phyloP scores from a whole-genome alignment of 2,888 invertebrate species.

The Halictus quadricinctus region DNA sequence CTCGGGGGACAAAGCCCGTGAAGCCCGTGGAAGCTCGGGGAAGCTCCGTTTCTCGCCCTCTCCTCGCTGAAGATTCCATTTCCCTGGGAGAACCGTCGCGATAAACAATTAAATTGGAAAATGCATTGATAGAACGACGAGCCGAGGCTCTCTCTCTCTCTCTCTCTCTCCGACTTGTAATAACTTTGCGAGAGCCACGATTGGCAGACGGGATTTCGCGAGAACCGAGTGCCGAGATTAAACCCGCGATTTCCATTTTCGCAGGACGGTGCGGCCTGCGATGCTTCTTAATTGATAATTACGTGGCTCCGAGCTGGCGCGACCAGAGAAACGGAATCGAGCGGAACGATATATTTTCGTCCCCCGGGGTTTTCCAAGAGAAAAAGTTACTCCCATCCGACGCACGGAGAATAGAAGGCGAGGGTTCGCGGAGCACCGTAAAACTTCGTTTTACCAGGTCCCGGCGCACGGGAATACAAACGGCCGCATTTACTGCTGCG shows the following conservation, averaged over 20 bases:
- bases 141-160: constrained; percentile 15
- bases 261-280: neutral
- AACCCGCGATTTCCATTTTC: constrained; percentile 38
- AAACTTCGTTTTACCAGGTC: constrained; percentile 37
- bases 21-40: too few species aligned
- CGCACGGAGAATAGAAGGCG: constrained; percentile 22
- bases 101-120: constrained; percentile 55
- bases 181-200: constrained; percentile 17
- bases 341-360: neutral
- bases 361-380: neutral
- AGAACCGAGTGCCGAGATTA: constrained; percentile 15
- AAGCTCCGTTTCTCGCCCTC: neutral
- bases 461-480: constrained; percentile 19
- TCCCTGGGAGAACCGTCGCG: constrained; percentile 11
- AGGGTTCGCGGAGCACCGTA: constrained; percentile 21
- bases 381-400: constrained; percentile 14
- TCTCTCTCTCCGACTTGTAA: constrained; percentile 26
- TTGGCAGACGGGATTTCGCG: neutral
- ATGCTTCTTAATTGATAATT: constrained; percentile 25
- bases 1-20: constrained; percentile 12
- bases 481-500: constrained; percentile 21
- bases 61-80: constrained; percentile 1
- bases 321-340: neutral
- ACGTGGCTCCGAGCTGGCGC: neutral
- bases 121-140: constrained; percentile 37